Conservation (phyloP, 2,113 vertebrate genomes). For the Anseranas semipalmata region DNA sequence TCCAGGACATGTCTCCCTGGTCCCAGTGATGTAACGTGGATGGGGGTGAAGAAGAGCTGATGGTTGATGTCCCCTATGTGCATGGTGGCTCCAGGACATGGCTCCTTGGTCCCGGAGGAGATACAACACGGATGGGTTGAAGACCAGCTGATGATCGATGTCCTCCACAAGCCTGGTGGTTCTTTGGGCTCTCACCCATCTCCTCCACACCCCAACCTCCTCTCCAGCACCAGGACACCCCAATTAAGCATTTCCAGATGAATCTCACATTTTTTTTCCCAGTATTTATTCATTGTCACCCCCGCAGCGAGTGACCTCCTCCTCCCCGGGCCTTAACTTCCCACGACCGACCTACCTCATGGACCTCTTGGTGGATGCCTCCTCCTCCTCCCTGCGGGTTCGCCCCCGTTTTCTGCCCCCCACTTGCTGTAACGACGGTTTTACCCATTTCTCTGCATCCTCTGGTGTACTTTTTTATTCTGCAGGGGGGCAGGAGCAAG, state of each 20-base stretch:
- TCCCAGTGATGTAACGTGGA: fast-evolving
- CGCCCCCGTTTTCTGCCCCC: neutral
- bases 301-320: neutral
- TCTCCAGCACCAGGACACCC: neutral
- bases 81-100: neutral
- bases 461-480: neutral
- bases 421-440: neutral
- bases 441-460: neutral
- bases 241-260: no score
- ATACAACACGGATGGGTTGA: no score
- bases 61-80: neutral
- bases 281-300: neutral
- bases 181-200: neutral
- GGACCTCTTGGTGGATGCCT: neutral
- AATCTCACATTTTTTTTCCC: no score
- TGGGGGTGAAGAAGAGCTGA: no score
- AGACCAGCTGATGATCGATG: neutral
- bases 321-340: neutral
- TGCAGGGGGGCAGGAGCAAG: neutral
- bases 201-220: neutral
- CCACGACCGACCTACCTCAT: neutral
- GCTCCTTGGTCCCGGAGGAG: neutral
- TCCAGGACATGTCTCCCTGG: neutral
- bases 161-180: neutral
- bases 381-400: neutral